Percentiles rank a stretch among this genome's conserved stretches.
These are phyloP conservation scores for Tachysurus fulvidraco DNA, from an alignment of 2,113 vertebrate genomes.

Conservation along the genomic window DNA sequence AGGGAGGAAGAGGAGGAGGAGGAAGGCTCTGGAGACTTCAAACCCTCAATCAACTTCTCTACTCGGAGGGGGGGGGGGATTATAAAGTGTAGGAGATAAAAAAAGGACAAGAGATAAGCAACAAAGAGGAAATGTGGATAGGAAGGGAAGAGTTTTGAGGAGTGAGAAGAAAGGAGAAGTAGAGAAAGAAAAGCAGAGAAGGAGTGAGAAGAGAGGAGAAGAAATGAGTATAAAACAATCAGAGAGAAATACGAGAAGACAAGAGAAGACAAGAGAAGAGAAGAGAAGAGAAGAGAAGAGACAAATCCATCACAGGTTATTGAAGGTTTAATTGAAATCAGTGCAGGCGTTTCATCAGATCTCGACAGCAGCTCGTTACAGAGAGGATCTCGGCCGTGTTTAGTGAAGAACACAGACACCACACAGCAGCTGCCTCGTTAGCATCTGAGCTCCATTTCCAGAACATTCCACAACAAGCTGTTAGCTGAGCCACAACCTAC, in stretches of 20 bases:
- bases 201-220: background rate
- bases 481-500: slow-evolving; percentile 2
- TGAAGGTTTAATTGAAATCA: background rate
- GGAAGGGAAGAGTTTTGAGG: slow-evolving; percentile 11
- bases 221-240: background rate
- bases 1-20: slow-evolving; percentile 64
- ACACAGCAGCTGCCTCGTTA: background rate
- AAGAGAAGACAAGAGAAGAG: background rate
- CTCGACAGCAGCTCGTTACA: background rate
- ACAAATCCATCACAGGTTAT: no score
- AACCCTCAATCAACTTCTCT: slow-evolving; percentile 94
- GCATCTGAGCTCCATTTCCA: background rate
- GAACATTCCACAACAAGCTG: background rate
- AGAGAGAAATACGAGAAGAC: no score
- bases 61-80: slow-evolving; percentile 46
- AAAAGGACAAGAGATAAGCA: background rate
- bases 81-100: background rate
- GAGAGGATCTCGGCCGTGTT: background rate
- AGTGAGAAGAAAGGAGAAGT: background rate
- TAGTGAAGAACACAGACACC: background rate
- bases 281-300: background rate
- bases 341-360: background rate
- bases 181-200: background rate
- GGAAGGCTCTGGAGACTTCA: slow-evolving; percentile 85
- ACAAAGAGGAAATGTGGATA: background rate